phyloP scores from a whole-genome alignment of 2,797 vertebrate species.

The Megaceryle alcyon region DNA sequence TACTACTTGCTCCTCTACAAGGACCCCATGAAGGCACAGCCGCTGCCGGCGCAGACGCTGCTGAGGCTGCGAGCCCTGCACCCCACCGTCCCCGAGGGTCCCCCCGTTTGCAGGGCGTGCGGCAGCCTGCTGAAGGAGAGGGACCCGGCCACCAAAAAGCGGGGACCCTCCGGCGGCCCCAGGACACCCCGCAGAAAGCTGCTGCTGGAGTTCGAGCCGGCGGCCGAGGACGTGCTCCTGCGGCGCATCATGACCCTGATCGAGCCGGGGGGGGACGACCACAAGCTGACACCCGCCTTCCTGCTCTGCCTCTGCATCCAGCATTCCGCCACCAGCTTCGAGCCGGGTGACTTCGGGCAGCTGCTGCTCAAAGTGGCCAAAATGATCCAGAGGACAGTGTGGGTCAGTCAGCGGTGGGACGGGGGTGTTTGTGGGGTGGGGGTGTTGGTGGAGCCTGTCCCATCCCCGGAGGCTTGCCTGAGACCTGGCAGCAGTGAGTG shows the following conservation, averaged over 20 bases:
- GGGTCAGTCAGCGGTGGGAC: constrained; percentile 82
- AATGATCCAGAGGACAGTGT: constrained; percentile 88
- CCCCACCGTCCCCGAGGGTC: constrained; percentile 68
- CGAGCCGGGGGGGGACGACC: constrained; percentile 89
- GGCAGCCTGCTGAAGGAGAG: constrained; percentile 78
- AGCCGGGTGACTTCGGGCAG: constrained; percentile 89
- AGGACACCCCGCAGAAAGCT: constrained; percentile 81
- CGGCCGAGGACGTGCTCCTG: constrained; percentile 87
- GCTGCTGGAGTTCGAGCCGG: constrained; percentile 88
- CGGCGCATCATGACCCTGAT: constrained; percentile 89
- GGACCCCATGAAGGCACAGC: constrained; percentile 87
- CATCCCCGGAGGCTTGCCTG: fast-evolving
- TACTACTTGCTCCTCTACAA: constrained; percentile 96
- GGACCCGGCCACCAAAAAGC: neutral
- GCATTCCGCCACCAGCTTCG: constrained; percentile 88
- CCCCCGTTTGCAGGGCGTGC: constrained; percentile 81
- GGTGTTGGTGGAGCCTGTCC: neutral
- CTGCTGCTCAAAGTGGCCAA: constrained; percentile 90
- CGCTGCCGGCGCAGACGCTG: constrained; percentile 86
- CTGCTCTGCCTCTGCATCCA: constrained; percentile 94
- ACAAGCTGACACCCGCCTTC: constrained; percentile 92
- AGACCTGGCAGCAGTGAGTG: fast-evolving
- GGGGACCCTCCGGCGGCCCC: neutral
- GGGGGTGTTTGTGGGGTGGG: neutral
- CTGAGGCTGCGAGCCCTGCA: constrained; percentile 83